Percentiles rank a stretch among this genome's conserved stretches.
Evolutionary conservation across 2,113 vertebrate genomes (phyloP).

Genomic region (Arenaria interpres): DNA sequence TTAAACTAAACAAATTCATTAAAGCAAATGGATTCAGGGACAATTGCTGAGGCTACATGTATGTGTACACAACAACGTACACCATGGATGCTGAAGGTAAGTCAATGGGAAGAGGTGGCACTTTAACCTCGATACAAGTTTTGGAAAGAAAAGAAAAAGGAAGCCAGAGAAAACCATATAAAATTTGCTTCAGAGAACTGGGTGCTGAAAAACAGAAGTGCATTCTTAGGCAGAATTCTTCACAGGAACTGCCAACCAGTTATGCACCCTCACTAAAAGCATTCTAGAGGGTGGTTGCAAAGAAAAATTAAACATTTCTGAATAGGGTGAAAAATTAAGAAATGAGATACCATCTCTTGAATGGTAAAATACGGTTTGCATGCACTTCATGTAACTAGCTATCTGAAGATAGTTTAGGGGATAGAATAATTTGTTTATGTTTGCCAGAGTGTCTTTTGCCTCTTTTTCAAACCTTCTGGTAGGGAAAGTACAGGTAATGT

Average conservation of each 20-base stretch:
- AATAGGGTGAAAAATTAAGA: background rate
- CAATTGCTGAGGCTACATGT: background rate
- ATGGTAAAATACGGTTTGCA: background rate
- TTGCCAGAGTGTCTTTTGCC: background rate
- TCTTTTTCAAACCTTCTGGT: background rate
- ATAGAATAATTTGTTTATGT: background rate
- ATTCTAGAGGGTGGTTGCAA: background rate
- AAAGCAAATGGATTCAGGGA: background rate
- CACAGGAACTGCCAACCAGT: accelerated
- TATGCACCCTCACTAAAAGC: background rate
- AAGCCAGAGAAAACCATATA: background rate
- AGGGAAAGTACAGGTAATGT: background rate
- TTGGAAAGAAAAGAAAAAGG: background rate
- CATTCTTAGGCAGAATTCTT: background rate
- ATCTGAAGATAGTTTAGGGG: background rate
- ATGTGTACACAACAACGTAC: background rate
- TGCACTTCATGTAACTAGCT: background rate
- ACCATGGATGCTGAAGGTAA: background rate
- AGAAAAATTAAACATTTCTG: background rate
- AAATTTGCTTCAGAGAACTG: background rate
- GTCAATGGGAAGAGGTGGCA: background rate
- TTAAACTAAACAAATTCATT: background rate
- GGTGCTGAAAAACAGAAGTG: background rate
- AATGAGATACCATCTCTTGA: background rate
- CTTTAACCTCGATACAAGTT: background rate